These are phyloP conservation scores for Pilophorus perplexus DNA, from an alignment of 2,888 invertebrate species.

Conservation along the genomic window DNA sequence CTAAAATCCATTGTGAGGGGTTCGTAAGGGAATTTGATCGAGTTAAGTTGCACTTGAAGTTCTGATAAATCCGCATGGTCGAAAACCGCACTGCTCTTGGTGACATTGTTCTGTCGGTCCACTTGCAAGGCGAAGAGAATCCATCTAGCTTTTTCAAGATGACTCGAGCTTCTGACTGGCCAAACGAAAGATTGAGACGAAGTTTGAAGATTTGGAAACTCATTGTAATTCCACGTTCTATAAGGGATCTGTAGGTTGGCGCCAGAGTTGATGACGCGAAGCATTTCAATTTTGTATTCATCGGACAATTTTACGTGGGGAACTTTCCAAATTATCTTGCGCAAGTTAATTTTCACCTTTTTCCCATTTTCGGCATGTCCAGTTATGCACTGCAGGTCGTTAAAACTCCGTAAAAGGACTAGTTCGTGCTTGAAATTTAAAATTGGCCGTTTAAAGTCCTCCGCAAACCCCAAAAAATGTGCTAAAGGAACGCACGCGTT, in stretches of 20 bases:
- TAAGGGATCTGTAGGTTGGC: background rate
- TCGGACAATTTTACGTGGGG: slow-evolving; percentile 47
- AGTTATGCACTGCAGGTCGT: background rate
- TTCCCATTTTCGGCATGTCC: background rate
- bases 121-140: background rate
- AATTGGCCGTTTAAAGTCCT: background rate
- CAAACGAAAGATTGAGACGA: background rate
- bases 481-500: too few species aligned
- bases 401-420: background rate
- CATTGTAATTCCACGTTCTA: background rate
- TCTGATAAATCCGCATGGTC: background rate
- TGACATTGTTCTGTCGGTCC: slow-evolving; percentile 9
- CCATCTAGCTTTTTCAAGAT: background rate
- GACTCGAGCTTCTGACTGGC: background rate
- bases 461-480: too few species aligned
- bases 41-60: slow-evolving; percentile 7
- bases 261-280: slow-evolving; percentile 1
- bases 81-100: background rate
- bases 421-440: slow-evolving; percentile 1
- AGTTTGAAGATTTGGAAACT: background rate
- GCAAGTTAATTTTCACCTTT: slow-evolving; percentile 41
- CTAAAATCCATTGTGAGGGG: background rate
- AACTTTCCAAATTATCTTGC: slow-evolving; percentile 48
- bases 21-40: slow-evolving; percentile 1
- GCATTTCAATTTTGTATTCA: slow-evolving; percentile 47